Percentiles rank a stretch among this genome's conserved stretches.
These are phyloP conservation scores for Spongia lamella DNA, from an alignment of 37 sponge, comb jelly and placozoan species.

Conservation along the genomic window DNA sequence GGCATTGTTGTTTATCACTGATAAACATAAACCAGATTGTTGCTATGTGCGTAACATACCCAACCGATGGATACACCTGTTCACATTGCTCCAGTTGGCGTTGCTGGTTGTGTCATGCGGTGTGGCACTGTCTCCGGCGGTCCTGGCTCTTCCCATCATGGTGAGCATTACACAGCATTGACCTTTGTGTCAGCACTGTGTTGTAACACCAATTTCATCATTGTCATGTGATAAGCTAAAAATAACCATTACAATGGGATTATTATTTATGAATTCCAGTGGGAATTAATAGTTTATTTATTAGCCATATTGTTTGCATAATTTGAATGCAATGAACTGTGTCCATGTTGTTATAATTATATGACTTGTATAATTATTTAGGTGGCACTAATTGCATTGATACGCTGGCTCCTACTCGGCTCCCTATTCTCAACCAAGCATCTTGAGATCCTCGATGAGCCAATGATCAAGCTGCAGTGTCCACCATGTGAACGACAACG, in stretches of 20 bases:
- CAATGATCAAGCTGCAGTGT: slow-evolving; percentile 16
- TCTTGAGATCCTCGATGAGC: slow-evolving; percentile 68
- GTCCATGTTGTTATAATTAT: no score
- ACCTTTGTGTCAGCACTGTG: no score
- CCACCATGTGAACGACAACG: no score
- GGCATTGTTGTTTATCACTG: slow-evolving; percentile 64
- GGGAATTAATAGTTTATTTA: no score
- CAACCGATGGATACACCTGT: slow-evolving; percentile 69
- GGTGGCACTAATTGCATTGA: slow-evolving; percentile 10
- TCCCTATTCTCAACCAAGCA: slow-evolving; percentile 50
- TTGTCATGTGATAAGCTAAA: no score
- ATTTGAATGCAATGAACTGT: no score
- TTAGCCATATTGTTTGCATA: no score
- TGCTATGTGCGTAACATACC: slow-evolving; percentile 74
- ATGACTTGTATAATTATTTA: no score
- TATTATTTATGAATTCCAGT: no score
- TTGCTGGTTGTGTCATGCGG: slow-evolving; percentile 58
- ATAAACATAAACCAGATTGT: slow-evolving; percentile 82
- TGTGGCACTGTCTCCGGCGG: background rate
- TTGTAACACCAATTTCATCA: background rate
- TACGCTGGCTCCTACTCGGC: slow-evolving; percentile 51
- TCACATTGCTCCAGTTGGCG: slow-evolving; percentile 64
- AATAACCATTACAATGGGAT: no score
- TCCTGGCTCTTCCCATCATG: no score
- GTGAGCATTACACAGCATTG: no score